These are phyloP conservation scores for Drosophila seguyi DNA, from an alignment of 1,140 invertebrate genomes.

Conservation along the genomic window DNA sequence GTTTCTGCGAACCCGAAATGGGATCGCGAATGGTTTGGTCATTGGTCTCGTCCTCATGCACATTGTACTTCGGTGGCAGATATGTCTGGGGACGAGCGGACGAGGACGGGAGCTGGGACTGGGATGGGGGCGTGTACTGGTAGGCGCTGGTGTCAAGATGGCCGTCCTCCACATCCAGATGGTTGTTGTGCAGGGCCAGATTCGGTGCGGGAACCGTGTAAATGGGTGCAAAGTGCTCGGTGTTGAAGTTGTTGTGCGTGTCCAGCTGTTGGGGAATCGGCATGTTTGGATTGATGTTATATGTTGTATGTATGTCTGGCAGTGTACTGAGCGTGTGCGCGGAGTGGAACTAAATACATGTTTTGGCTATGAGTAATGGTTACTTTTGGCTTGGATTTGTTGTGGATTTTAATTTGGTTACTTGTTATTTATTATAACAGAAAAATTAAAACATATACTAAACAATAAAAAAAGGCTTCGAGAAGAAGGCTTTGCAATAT, in stretches of 20 bases:
- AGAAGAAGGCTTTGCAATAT: background rate
- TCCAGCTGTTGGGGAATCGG: constrained; percentile 65
- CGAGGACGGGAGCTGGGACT: constrained; percentile 26
- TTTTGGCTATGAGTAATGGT: constrained; percentile 2
- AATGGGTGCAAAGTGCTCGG: constrained; percentile 88
- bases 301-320: constrained; percentile 19
- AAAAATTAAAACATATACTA: background rate
- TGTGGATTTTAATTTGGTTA: constrained; percentile 1
- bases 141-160: constrained; percentile 62
- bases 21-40: constrained; percentile 83
- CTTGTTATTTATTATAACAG: background rate
- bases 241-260: constrained; percentile 72
- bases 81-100: constrained; percentile 52
- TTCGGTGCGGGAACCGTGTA: constrained; percentile 93
- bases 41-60: constrained; percentile 85
- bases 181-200: constrained; percentile 71
- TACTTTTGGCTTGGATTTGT: background rate
- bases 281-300: constrained; percentile 27
- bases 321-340: constrained; percentile 1
- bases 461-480: background rate
- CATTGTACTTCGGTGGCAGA: constrained; percentile 84
- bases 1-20: constrained; percentile 83
- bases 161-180: constrained; percentile 65
- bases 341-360: constrained; percentile 10
- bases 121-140: constrained; percentile 47